Percentiles rank a stretch among this genome's conserved stretches.
Evolutionary conservation across 2,888 invertebrate genomes (phyloP).

Genomic region (Trachelus stipa): DNA sequence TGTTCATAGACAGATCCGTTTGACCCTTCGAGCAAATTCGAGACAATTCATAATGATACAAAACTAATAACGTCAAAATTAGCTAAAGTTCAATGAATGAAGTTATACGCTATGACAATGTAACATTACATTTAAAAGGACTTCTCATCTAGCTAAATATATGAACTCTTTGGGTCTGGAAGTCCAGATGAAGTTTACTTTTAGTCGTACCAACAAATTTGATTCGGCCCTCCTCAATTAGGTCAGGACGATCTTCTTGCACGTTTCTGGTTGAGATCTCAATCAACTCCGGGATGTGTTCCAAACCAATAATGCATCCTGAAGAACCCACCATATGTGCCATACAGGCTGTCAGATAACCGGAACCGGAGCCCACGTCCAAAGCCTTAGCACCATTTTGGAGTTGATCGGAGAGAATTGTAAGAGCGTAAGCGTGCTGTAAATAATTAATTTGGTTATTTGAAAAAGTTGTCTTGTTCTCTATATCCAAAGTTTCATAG

Average conservation of each 20-base stretch:
- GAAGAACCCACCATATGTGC: conserved; percentile 69
- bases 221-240: conserved; percentile 53
- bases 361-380: conserved; percentile 73
- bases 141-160: no score
- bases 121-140: no score
- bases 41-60: no score
- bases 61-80: no score
- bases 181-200: no score
- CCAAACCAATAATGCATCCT: conserved; percentile 69
- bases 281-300: conserved; percentile 70
- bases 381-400: conserved; percentile 67
- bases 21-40: conserved; percentile 38
- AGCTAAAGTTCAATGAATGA: no score
- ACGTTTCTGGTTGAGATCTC: conserved; percentile 69
- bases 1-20: conserved; percentile 39
- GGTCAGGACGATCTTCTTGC: conserved; percentile 50
- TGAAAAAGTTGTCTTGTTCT: neutral
- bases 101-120: no score
- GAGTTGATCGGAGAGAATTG: conserved; percentile 83
- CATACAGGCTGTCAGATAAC: conserved; percentile 72
- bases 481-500: neutral
- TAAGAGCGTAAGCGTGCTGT: conserved; percentile 94
- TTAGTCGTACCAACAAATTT: conserved; percentile 54
- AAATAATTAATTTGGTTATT: conserved; percentile 18
- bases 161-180: no score